Evolutionary conservation across 2,113 vertebrate genomes (phyloP).

Genomic region (Calcarius ornatus): DNA sequence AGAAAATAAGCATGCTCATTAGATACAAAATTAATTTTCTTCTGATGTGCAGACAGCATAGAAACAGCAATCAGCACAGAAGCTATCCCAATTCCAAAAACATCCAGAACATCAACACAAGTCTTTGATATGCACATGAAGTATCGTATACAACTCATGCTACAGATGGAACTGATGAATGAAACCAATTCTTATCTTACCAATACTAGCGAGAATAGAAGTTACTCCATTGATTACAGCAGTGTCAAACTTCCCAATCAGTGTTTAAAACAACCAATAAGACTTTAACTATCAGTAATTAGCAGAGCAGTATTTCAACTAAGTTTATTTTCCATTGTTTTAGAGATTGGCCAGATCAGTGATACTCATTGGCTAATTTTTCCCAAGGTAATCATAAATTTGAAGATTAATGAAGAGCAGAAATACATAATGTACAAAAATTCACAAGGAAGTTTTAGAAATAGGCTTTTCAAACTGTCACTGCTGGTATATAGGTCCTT

Average conservation of each 20-base stretch:
- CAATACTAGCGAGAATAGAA: background rate
- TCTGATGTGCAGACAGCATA: background rate
- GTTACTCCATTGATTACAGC: background rate
- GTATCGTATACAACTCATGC: background rate
- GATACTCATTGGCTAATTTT: background rate
- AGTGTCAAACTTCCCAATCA: background rate
- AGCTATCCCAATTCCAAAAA: background rate
- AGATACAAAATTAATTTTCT: background rate
- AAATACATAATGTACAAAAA: background rate
- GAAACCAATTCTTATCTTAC: background rate
- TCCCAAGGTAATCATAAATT: background rate
- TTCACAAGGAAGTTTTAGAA: background rate
- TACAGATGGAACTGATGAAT: background rate
- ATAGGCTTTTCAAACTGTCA: background rate
- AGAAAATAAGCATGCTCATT: background rate
- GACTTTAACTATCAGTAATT: background rate
- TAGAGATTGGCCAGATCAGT: background rate
- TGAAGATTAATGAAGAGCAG: background rate
- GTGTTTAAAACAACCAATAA: background rate
- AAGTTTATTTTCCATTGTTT: background rate
- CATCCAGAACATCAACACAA: background rate
- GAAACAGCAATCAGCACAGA: background rate
- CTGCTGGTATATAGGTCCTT: background rate
- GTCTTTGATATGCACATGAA: background rate
- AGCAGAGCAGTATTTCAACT: background rate